phyloP scores from a whole-genome alignment of 37 sponge, comb jelly and placozoan genomes.

The Oscarella lobularis region DNA sequence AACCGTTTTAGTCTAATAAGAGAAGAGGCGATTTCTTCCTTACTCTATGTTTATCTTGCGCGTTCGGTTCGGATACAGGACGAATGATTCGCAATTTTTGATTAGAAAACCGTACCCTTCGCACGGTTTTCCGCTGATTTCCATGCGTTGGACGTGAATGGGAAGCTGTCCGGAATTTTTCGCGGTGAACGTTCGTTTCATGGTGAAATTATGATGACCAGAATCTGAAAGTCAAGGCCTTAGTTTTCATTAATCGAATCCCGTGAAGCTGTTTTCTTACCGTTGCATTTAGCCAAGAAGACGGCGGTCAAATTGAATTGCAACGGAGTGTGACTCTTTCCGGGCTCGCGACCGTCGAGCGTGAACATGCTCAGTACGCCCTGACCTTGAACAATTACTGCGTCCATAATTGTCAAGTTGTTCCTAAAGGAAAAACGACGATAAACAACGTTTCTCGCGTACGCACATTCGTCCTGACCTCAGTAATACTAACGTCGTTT shows the following conservation, averaged over 20 bases:
- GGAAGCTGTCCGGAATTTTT: not conserved
- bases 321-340: not conserved
- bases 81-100: slow-evolving; percentile 10
- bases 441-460: not conserved
- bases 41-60: slow-evolving; percentile 10
- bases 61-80: slow-evolving; percentile 7
- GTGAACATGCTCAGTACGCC: slow-evolving; percentile 8
- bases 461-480: not conserved
- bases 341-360: not conserved
- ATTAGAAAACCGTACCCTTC: slow-evolving; percentile 15
- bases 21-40: not conserved
- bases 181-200: not conserved
- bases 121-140: slow-evolving; percentile 10
- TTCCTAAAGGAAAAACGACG: slow-evolving; percentile 5
- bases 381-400: slow-evolving; percentile 39
- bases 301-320: not conserved
- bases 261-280: not conserved
- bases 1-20: not conserved
- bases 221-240: not conserved
- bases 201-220: not conserved
- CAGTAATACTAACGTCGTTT: not conserved
- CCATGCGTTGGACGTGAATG: not conserved
- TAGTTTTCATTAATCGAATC: not conserved
- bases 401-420: slow-evolving; percentile 62
- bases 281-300: not conserved